Evolutionary conservation across 2,888 invertebrate genomes (phyloP), one percentile per base, ranked within the genome.

Genomic region (Amphimallon solstitiale): DNA sequence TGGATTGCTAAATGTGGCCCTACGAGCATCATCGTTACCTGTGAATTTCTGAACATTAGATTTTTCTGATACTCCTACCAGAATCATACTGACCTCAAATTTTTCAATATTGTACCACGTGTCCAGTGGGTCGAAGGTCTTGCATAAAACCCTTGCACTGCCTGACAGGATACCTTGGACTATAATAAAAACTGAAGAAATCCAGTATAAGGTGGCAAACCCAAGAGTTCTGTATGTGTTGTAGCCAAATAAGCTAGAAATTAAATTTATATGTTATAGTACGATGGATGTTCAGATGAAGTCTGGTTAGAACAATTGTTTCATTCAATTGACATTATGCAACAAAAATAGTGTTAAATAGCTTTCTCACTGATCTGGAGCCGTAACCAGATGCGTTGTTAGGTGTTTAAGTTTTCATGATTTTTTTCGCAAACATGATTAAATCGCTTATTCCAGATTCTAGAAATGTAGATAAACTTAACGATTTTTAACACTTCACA

Each of bases 1-100:
- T 69, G 70, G 10, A 75, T 68, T 6, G 74, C 77, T 62, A 74
- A 72, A 19, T 68, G 69, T 3, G 81, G 79, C 5, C 78, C 74
- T 6, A 76, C 6, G 45, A 79, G 75, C 1, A 71, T 21, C 12
- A 63, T 66, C 9, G 77, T 72, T 5, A 78, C 71, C 77, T 78
- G 56, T 14, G 70, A 71, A 60, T 34, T 9, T 54, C 17, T 9
- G 12, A 4, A 14, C 14, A 46, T 48, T 14, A 56, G 63, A 38
- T 48, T 17, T 23, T 14, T 17, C 34, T 29, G 1, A 23, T n/a
- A 5, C n/a, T n/a, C n/a, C 5, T 2, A 5, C 2, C 14, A 1
- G 12, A 43, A 14, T 1, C 2, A 43, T 43, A 17, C 2, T 0
- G 14, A 54, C 54, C 21, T 38, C 19, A 12, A 21, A 23, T 12